Conservation (phyloP, 2,113 vertebrate species). For the Oreochromis niloticus region DNA sequence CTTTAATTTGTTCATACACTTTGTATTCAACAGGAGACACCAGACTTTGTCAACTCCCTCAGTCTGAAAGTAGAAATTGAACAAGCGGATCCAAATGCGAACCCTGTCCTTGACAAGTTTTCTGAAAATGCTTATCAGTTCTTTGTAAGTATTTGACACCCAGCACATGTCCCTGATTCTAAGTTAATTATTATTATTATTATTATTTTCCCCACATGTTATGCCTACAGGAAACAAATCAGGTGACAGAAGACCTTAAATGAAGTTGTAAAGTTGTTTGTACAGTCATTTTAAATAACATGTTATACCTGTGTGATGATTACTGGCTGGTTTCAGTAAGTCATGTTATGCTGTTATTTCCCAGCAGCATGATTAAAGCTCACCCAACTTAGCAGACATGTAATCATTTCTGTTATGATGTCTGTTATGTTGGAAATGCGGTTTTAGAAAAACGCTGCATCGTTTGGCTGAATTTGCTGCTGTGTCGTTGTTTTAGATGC, state of each 20-base stretch:
- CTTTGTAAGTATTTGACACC: slow-evolving; percentile 75
- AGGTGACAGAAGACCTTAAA: neutral
- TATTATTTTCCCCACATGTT: neutral
- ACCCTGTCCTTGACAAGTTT: slow-evolving; percentile 80
- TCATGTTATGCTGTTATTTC: neutral
- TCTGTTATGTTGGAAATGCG: neutral
- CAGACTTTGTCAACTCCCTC: slow-evolving; percentile 82
- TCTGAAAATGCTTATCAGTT: slow-evolving; percentile 76
- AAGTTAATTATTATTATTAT: neutral
- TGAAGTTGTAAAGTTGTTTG: neutral
- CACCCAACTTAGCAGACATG: neutral
- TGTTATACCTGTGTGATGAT: neutral
- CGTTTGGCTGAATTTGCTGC: neutral
- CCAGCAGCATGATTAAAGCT: neutral
- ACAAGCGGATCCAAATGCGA: slow-evolving; percentile 69
- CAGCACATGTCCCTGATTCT: neutral
- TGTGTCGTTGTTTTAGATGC: slow-evolving; percentile 67
- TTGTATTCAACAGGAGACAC: slow-evolving; percentile 72
- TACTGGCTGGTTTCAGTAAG: neutral
- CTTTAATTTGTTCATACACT: neutral
- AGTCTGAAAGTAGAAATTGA: slow-evolving; percentile 79
- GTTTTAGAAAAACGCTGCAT: neutral
- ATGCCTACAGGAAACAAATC: neutral
- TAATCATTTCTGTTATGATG: neutral
- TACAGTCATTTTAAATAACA: slow-evolving; percentile 17